Base-by-base conservation (phyloP, 1,140 invertebrate species). In the Lordiphosa clarofinis region DNA sequence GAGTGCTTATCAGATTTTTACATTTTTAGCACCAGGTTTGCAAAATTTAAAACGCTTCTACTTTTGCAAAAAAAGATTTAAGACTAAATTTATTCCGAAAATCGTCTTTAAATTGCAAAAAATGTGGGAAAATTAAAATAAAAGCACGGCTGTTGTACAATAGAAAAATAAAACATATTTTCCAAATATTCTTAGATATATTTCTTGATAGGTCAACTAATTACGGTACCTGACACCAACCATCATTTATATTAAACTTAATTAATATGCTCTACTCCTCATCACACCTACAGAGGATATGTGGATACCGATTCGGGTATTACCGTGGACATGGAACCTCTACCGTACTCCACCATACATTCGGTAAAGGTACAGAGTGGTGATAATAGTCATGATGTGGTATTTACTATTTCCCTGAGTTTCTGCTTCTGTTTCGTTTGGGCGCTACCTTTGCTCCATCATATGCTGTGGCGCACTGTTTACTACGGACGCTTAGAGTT, bases 341-440 rank as follows among this genome's bases (percentile, higher is more conserved):
- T 79, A n/a, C 69, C 56, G 0, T 59, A n/a, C 5, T 13, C 74
- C 0, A 66, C 74, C 0, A 0, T 57, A 1, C 69, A 79, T 24
- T 13, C 59, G 3, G 0, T 46, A 0, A 15, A 19, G 6, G 0
- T 73, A n/a, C 9, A 37, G 4, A 1, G 5, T 19, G 36, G 47
- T 0, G 0, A 37, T 0, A 8, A 37, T 1, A 21, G 31, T 6
- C 5, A 63, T 7, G 55, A 50, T 12, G 31, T 57, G 33, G 13
- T 65, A 0, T 10, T 61, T 8, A 21, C 9, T 1, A 15, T 24
- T 12, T 12, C n/a, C 6, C 4, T 53, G 6, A 31, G 58, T 28
- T 49, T 79, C 0, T 15, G 40, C 10, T 73, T 58, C 9, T 73
- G 74, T n/a, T 70, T 43, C 4, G 28, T 59, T n/a, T 79, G 74